Evolutionary conservation across 2,888 invertebrate genomes (phyloP), one percentile per base, ranked within the genome.

Genomic region (Esperia sulphurella): DNA sequence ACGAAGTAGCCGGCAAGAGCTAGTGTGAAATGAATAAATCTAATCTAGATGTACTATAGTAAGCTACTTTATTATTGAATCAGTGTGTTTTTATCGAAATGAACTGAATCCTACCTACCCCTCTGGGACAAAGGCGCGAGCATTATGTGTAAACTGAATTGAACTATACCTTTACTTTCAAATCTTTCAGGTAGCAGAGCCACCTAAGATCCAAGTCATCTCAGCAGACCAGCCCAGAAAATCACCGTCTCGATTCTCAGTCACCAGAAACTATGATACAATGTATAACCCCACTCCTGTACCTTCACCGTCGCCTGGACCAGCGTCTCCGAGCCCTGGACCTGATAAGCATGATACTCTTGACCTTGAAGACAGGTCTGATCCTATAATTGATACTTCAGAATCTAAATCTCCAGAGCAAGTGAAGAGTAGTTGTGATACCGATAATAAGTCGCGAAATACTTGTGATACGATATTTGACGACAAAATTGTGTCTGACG

Each of bases 211-310:
- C 0, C 93, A 72, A 91, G 93, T 71, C 69, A 92, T 70, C 87
- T 92, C 68, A 76, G 92, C 68, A 81, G 91, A 52, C 86, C 92
- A 66, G 85, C 92, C 68, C 70, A 91, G 92, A 80, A 65, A 91
- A 52, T 69, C 63, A 38, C 68, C 71, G 3, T 90, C 78, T 4
- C 65, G 89, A 0, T 89, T 89, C 61, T 87, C 88, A 0, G 89
- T 89, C 0, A 84, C 89, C 0, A 69, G 89, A n/a, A 89, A 88
- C 63, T 83, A 81, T 54, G 89, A 89, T 46, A 58, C 75, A 0
- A 65, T 75, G 1, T 88, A 85, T 58, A 80, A 79, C 43, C 74
- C 75, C 8, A 61, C 71, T 0, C 62, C 51, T 0, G 53, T 54
- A 33, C 68, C 65, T 9, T 67, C 68, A 0, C 73, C 68, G 31